These are phyloP conservation scores for Anthoptus insignis DNA, from an alignment of 2,888 invertebrate genomes.

Conservation along the genomic window DNA sequence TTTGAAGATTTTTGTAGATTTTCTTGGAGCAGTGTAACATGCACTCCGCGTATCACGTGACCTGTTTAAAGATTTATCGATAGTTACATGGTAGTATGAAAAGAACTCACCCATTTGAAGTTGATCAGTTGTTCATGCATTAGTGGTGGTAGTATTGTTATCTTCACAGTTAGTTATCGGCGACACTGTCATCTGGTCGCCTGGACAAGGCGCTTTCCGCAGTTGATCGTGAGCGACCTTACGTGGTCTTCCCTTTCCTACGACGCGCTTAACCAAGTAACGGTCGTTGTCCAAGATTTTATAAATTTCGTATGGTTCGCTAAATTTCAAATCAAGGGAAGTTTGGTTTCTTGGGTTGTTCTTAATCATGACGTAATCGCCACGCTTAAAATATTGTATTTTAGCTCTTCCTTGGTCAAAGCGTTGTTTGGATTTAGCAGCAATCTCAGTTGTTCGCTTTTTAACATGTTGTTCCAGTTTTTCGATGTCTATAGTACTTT, in stretches of 20 bases:
- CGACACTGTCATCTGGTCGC: conserved; percentile 2
- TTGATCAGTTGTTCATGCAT: background rate
- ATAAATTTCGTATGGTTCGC: conserved; percentile 43
- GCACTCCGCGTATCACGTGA: background rate
- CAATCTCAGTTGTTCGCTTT: conserved; percentile 27
- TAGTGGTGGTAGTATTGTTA: background rate
- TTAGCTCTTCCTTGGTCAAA: conserved; percentile 40
- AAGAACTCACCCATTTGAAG: background rate
- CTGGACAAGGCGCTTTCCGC: conserved; percentile 35
- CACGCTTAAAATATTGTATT: conserved; percentile 40
- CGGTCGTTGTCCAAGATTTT: conserved; percentile 39
- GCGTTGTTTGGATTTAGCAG: conserved; percentile 38
- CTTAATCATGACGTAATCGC: conserved; percentile 34
- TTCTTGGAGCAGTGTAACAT: background rate
- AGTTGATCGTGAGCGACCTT: conserved; percentile 48
- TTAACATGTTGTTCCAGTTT: conserved; percentile 38
- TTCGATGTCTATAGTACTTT: conserved; percentile 40
- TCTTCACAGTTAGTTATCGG: background rate
- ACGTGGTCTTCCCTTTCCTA: conserved; percentile 40
- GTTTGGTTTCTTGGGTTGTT: conserved; percentile 48
- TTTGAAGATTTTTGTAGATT: background rate
- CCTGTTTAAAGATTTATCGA: background rate
- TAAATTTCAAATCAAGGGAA: conserved; percentile 43
- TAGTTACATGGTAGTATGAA: background rate
- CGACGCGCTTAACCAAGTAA: conserved; percentile 40